Evolutionary conservation across 2,888 invertebrate species (phyloP), one percentile per base, ranked within the genome.

Genomic region (Andrena fulva): DNA sequence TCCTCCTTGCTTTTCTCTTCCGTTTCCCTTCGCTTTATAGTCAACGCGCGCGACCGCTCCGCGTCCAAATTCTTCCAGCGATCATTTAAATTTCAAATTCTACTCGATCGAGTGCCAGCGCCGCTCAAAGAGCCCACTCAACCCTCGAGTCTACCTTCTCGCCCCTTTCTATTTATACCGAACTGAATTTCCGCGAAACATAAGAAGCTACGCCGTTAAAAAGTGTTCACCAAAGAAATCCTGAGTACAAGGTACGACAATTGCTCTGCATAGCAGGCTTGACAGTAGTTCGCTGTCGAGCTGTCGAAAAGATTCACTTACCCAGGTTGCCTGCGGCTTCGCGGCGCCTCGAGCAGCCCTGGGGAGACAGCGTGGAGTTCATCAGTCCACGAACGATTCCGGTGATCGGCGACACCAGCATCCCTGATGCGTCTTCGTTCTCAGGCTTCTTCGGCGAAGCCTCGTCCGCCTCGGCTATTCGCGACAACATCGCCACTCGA

Each of bases 61-160:
- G 42, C 66, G 20, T 66, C 50, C n/a, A 33, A 50, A 29, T 71
- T 71, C 82, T 69, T 67, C 67, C 20, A 48, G 59, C 35, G 72
- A 76, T 79, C 84, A 88, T 92, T 91, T 91, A 90, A 91, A 92
- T 88, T 91, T 91, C 90, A 90, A 90, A 91, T 92, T 88, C 63
- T 62, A 48, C 52, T 88, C 89, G 73, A 85, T 85, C 77, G 85
- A 69, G 88, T 89, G 84, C 87, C 80, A 86, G 86, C 68, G 67
- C 73, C 82, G 62, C 82, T 60, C 31, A 16, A 27, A 73, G 79
- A 20, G 31, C 42, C 31, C 33, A 33, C 12, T 48, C 42, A 7
- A 33, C 12, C 59, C n/a, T 10, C 42, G 31, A 10, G 31, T 52
- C 68, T 31, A 10, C 12, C 29, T 52, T 50, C 42, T 50, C 31